Base-by-base conservation (phyloP, 2,888 invertebrate species). In the Tenthredo notha region DNA sequence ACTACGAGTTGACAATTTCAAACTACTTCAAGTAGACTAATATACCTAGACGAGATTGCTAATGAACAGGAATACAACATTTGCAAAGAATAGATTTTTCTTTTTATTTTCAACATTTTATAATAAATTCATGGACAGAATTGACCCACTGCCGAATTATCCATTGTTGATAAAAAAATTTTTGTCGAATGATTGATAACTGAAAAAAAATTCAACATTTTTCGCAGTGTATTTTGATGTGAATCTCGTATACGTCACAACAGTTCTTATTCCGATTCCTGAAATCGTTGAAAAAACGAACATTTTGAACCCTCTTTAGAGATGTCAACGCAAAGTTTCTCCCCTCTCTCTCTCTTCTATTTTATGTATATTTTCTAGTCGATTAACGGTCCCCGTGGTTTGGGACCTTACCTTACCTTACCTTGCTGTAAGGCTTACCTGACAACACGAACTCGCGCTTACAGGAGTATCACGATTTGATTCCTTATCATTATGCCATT, bases 401-500 rank as follows among this genome's bases (percentile, higher is more conserved):
- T 67, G 29, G 29, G 67, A n/a, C n/a, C n/a, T n/a, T n/a, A n/a
- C 18, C 33, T 67, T 67, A 4, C 29, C 33, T 67, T 33, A 21
- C 61, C 25, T n/a, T 9, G 25, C 12, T 25, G 12, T 67, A 67
- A 18, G 67, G 29, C 33, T 15, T 33, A 74, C 43, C 43, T 43
- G n/a, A 43, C 40, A 43, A 80, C 58, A 37, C 61, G 58, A 80
- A 67, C 21, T 33, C 65, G 33, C 83, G 67, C 67, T 80, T 40
- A 37, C 61, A 80, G 58, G 47, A 65, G 67, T 47, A 67, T 67
- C 83, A 83, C 83, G 67, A 67, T 83, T 83, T 70, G 83, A 83
- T 83, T 65, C 67, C 83, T 83, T 83, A 83, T 83, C 83, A 70
- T 83, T 83, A 83, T 83, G 83, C 83, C 65, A 83, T 83, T 70